These are phyloP conservation scores for Drosophila punjabiensis DNA, from an alignment of 1,140 invertebrate genomes.

Conservation along the genomic window DNA sequence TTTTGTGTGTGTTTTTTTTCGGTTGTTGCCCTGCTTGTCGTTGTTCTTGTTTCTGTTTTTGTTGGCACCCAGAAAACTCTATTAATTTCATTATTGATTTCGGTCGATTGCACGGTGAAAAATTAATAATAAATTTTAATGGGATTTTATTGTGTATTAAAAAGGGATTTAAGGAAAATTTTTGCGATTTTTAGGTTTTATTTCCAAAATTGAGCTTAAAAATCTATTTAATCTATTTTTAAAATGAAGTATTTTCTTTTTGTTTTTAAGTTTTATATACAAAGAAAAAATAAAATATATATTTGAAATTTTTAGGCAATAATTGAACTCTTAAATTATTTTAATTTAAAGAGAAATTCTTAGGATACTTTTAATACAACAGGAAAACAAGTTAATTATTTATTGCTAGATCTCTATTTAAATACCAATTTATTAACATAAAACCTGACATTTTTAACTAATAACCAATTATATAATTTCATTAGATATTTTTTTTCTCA, in stretches of 20 bases:
- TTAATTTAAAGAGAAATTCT: neutral
- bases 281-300: neutral
- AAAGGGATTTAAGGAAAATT: neutral
- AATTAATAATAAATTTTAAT: neutral
- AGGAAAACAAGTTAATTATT: neutral
- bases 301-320: neutral
- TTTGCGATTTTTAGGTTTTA: too few relatives aligned
- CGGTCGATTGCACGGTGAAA: neutral
- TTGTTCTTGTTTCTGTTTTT: constrained; percentile 9
- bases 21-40: constrained; percentile 24
- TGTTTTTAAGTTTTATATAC: neutral
- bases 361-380: neutral
- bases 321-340: neutral
- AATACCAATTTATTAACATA: neutral
- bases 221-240: neutral
- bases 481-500: constrained; percentile 13
- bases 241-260: neutral
- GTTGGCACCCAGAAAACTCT: constrained; percentile 45
- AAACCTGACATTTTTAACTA: neutral
- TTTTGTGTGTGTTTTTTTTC: constrained; percentile 41
- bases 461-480: constrained; percentile 12
- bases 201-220: too few relatives aligned
- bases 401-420: neutral
- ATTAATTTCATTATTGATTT: constrained; percentile 58
- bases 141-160: neutral